Evolutionary conservation across 1,140 invertebrate genomes (phyloP), one percentile per base, ranked within the genome.

Genomic region (Drosophila fuyamai): DNA sequence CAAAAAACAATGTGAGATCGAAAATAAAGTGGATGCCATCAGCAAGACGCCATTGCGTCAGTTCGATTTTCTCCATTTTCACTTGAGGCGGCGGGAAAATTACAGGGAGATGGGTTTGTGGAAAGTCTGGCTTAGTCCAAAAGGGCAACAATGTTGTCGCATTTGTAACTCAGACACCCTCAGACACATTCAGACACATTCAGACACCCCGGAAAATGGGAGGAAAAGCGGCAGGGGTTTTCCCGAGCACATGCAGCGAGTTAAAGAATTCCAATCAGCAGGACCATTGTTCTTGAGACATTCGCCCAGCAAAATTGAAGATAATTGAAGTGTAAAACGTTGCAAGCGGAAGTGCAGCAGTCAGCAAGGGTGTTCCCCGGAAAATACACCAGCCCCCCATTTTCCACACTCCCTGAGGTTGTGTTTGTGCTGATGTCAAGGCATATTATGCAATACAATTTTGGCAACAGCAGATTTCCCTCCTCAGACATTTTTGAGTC

Each of bases 251-350:
- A 80, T 88, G 83, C 84, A 89, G 66, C 73, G 73, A 77, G 84
- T 88, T 88, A 88, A 88, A 88, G 84, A 89, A 88, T 88, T 88
- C 84, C 84, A 88, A 88, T 88, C 84, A 88, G 77, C 84, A 88
- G 65, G 72, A 71, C 84, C 79, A 88, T 88, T 89, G 84, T 88
- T 88, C 84, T 88, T 89, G 84, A 88, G 84, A 88, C 84, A 83
- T 88, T 88, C 76, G 81, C 62, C 73, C 84, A 58, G 84, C 65
- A 77, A 88, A 88, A 88, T 88, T 88, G 84, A 88, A 88, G 84
- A 88, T 88, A 88, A 88, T 88, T 88, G 84, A 88, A 88, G 84
- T 88, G 84, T 88, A 84, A 89, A 88, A 81, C 84, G 84, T 80
- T 71, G 66, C 57, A 71, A 75, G 73, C 84, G 84, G 84, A 88